phyloP scores from a whole-genome alignment of 2,113 vertebrate species.

The Colistium nudipinnis region DNA sequence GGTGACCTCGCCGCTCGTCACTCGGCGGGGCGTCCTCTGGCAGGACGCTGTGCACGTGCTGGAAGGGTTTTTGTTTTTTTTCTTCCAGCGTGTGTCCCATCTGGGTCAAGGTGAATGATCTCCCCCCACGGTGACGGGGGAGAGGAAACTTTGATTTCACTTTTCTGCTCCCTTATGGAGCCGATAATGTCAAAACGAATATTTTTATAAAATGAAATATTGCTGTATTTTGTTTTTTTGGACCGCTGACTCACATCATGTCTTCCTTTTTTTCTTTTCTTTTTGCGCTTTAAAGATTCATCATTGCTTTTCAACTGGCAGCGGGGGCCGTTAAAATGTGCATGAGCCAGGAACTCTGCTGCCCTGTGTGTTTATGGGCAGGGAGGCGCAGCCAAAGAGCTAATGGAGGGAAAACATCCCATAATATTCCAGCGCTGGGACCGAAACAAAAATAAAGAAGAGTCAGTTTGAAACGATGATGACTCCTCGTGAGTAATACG shows the following conservation, averaged over 20 bases:
- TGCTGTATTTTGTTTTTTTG: constrained; percentile 8
- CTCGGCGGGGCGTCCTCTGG: constrained; percentile 9
- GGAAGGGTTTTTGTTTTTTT: constrained; percentile 2
- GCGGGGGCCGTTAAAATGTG: constrained; percentile 39
- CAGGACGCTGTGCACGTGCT: constrained; percentile 5
- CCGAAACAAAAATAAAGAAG: too few relatives aligned
- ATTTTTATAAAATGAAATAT: constrained; percentile 1
- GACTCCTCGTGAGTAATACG: too few relatives aligned
- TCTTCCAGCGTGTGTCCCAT: too few relatives aligned
- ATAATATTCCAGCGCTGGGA: background rate
- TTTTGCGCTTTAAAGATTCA: constrained; percentile 67
- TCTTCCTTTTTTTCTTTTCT: too few relatives aligned
- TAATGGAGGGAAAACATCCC: too few relatives aligned
- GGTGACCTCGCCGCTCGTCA: too few relatives aligned
- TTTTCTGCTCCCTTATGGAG: background rate
- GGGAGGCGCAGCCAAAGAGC: constrained; percentile 6
- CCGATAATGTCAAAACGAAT: background rate
- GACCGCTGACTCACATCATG: background rate
- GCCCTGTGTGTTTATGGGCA: constrained; percentile 26
- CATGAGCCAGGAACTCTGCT: constrained; percentile 52
- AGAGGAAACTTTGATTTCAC: background rate
- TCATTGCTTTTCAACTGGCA: constrained; percentile 50
- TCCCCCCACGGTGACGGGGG: background rate
- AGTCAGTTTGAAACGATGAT: too few relatives aligned
- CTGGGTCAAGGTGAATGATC: constrained; percentile 50